A percentile compares a stretch with the other conserved stretches of the same genome.
phyloP scores from a whole-genome alignment of 2,888 invertebrate genomes.

The Ceriagrion tenellum region DNA sequence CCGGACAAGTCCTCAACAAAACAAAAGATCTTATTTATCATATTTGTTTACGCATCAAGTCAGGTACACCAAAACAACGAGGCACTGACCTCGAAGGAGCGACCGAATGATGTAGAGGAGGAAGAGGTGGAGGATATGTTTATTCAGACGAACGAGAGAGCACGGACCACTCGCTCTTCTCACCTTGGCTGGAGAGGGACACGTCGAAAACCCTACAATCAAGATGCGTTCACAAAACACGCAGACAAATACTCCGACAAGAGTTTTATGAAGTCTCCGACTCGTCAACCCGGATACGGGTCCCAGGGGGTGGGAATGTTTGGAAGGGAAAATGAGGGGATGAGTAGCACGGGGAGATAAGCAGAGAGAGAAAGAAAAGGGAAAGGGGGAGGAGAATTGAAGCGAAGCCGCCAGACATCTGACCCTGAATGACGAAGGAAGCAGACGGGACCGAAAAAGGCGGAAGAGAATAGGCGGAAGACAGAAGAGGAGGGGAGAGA shows the following conservation, averaged over 20 bases:
- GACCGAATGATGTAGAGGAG: background rate
- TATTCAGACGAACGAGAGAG: background rate
- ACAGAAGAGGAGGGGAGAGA: background rate
- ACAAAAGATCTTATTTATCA: background rate
- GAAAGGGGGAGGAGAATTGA: background rate
- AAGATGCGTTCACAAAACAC: constrained; percentile 31
- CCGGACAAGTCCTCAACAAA: background rate
- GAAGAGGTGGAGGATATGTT: background rate
- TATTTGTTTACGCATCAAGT: background rate
- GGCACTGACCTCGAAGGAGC: background rate
- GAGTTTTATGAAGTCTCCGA: constrained; percentile 51
- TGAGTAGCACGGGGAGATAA: background rate
- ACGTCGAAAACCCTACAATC: background rate
- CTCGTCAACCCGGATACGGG: constrained; percentile 22
- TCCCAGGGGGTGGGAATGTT: background rate
- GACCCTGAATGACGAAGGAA: constrained; percentile 20
- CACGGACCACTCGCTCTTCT: background rate
- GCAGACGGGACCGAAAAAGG: background rate
- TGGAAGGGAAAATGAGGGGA: background rate
- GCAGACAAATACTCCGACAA: constrained; percentile 49
- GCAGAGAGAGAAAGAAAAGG: background rate
- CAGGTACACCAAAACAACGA: background rate
- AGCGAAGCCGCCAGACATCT: background rate
- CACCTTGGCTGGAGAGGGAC: background rate
- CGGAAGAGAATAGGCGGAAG: background rate